Evolutionary conservation across 2,113 vertebrate species (phyloP).

Genomic region (Istiophorus platypterus): DNA sequence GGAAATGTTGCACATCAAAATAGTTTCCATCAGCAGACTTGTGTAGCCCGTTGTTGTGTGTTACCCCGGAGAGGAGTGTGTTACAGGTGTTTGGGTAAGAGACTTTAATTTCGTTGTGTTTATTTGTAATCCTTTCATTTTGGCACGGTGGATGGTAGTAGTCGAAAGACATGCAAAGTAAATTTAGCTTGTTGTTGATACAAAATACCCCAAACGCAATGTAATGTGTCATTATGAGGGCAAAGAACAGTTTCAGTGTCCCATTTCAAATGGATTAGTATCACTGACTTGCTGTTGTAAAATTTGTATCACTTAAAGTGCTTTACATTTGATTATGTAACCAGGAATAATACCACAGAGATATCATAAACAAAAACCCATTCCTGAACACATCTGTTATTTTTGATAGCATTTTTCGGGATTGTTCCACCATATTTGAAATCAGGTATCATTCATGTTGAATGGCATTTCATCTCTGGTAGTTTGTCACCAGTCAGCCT

Average conservation of each 20-base stretch:
- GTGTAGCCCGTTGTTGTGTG: slow-evolving; percentile 2
- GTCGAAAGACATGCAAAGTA: slow-evolving; percentile 27
- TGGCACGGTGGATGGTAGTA: neutral
- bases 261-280: slow-evolving; percentile 42
- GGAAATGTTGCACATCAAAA: slow-evolving; percentile 40
- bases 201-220: slow-evolving; percentile 24
- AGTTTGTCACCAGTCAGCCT: slow-evolving; percentile 64
- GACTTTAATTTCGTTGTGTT: slow-evolving; percentile 19
- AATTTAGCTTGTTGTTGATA: slow-evolving; percentile 11
- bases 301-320: slow-evolving; percentile 40
- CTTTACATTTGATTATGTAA: slow-evolving; percentile 40
- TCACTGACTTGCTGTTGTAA: slow-evolving; percentile 13
- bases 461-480: slow-evolving; percentile 65
- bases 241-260: slow-evolving; percentile 37
- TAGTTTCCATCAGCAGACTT: slow-evolving; percentile 26
- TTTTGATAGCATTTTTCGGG: slow-evolving; percentile 2
- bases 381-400: slow-evolving; percentile 19
- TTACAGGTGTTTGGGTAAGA: slow-evolving; percentile 16
- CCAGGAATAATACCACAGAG: slow-evolving; percentile 15
- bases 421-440: slow-evolving; percentile 44
- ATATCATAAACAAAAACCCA: slow-evolving; percentile 19
- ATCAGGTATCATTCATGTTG: slow-evolving; percentile 73
- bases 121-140: slow-evolving; percentile 12
- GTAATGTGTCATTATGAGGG: neutral
- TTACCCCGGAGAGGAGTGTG: slow-evolving; percentile 31